Evolutionary conservation across 2,113 vertebrate species (phyloP), one percentile per base, ranked within the genome.

Genomic region (Rhizomys pruinosus): DNA sequence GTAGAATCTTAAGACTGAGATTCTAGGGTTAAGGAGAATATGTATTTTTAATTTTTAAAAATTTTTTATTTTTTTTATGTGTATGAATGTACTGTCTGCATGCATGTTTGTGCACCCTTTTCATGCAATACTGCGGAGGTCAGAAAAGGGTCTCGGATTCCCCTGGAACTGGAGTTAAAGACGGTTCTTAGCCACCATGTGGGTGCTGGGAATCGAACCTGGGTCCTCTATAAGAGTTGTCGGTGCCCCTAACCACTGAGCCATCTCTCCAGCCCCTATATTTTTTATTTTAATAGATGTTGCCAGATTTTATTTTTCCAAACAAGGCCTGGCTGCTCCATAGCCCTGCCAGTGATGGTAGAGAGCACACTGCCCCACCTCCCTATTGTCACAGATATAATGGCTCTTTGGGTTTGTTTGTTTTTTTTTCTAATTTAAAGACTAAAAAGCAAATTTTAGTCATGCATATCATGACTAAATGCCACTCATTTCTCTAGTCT

Each of bases 251-350:
- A n/a, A n/a, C n/a, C n/a, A n/a, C n/a, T n/a, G n/a, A n/a, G n/a
- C n/a, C n/a, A n/a, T n/a, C n/a, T n/a, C n/a, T n/a, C n/a, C n/a
- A n/a, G n/a, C n/a, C n/a, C n/a, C n/a, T n/a, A n/a, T 69, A 93
- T 89, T 91, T 90, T 89, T 94, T 84, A 94, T 89, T 90, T 90
- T 93, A 93, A 94, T 63, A 91, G 93, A 63, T 73, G 64, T 37
- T 84, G 63, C 77, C 87, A 90, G 90, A 94, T 44, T 90, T 87
- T 47, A n/a, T n/a, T n/a, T 55, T 96, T 90, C 90, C 80, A 68
- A 84, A 78, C 87, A 74, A 89, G 29, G 32, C 52, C 63, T 55
- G 34, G 72, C 77, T 1, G 5, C 44, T 92, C 47, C 66, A 63
- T 29, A 68, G 20, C 23, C 55, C 27, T 9, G 25, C 39, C 59